Evolutionary conservation across 2,113 vertebrate genomes (phyloP).

Genomic region (Misgurnus mizolepis): DNA sequence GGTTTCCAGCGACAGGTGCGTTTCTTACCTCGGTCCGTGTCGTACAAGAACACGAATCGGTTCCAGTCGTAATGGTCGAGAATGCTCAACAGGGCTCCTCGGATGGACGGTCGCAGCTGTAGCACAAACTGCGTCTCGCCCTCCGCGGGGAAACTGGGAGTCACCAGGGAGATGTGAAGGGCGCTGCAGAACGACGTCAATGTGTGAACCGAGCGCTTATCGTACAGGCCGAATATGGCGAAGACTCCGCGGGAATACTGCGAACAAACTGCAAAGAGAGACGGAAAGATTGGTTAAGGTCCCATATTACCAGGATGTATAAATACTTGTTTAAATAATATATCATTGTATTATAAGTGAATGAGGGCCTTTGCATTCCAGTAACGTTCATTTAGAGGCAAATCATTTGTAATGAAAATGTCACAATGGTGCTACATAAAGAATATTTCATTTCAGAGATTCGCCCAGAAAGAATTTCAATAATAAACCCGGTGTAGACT

Average conservation of each 20-base stretch:
- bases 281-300: neutral
- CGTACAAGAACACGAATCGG: conserved; percentile 95
- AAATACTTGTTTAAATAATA: too few species aligned
- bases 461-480: too few species aligned
- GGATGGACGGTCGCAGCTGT: conserved; percentile 91
- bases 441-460: too few species aligned
- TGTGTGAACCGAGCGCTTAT: conserved; percentile 97
- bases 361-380: too few species aligned
- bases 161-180: conserved; percentile 97
- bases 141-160: conserved; percentile 94
- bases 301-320: too few species aligned
- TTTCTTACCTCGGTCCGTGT: conserved; percentile 91
- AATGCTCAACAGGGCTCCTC: conserved; percentile 89
- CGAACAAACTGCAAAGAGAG: conserved; percentile 86
- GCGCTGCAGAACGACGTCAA: conserved; percentile 98
- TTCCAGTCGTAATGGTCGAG: conserved; percentile 97
- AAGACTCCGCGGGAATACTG: conserved; percentile 98
- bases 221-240: conserved; percentile 98
- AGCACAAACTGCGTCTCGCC: conserved; percentile 96
- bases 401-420: too few species aligned
- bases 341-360: too few species aligned
- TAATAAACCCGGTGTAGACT: too few species aligned
- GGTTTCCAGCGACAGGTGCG: neutral
- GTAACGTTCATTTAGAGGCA: too few species aligned
- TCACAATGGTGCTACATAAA: too few species aligned